Evolutionary conservation across 2,797 vertebrate genomes (phyloP).

Genomic region (Sebastes cheni): DNA sequence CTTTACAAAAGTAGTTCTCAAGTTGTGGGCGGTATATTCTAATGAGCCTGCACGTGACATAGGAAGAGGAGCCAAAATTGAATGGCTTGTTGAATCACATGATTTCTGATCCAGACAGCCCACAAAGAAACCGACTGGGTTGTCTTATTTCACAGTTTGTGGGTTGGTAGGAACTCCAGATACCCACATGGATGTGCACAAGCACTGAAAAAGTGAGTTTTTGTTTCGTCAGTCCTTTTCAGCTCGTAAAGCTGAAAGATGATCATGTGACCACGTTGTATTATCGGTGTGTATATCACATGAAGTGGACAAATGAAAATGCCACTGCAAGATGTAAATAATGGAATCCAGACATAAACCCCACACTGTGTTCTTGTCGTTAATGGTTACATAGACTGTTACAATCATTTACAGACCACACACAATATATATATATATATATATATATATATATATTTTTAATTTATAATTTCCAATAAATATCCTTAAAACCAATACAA

Average conservation of each 20-base stretch:
- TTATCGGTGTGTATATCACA: not conserved
- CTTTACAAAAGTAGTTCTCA: too few relatives aligned
- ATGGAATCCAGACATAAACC: slow-evolving; percentile 18
- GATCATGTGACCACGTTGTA: not conserved
- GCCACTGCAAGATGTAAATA: not conserved
- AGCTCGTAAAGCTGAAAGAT: not conserved
- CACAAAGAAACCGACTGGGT: too few relatives aligned
- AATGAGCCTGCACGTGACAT: too few relatives aligned
- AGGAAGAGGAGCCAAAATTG: too few relatives aligned
- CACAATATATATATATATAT: not conserved
- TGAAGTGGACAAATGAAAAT: slow-evolving; percentile 7
- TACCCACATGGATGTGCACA: not conserved
- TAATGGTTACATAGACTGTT: not conserved
- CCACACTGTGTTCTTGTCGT: not conserved
- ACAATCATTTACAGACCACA: not conserved
- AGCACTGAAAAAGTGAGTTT: not conserved
- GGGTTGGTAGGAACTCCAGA: not conserved
- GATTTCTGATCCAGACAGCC: too few relatives aligned
- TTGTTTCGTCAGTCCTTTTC: not conserved
- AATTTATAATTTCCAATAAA: too few relatives aligned
- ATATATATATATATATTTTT: too few relatives aligned
- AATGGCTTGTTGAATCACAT: too few relatives aligned
- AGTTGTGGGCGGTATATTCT: too few relatives aligned
- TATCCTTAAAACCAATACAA: too few relatives aligned
- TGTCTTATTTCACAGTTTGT: too few relatives aligned